A percentile compares a stretch with the other conserved stretches of the same genome.
Conservation (phyloP, 2,797 vertebrate species). For the Mormyrus proboscirostris region DNA sequence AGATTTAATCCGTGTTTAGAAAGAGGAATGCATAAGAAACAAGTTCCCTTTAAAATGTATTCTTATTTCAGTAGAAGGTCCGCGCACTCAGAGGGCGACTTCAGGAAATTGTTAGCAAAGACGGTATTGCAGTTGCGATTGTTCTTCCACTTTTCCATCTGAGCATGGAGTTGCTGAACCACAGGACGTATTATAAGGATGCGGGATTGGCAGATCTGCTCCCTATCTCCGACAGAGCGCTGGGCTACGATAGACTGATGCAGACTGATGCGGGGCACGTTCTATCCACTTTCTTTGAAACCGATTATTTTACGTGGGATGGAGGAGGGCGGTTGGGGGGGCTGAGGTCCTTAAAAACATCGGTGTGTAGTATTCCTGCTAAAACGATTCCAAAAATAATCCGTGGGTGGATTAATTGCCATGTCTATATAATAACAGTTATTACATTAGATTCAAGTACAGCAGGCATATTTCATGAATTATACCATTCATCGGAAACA, state of each 20-base stretch:
- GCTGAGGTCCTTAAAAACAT: background rate
- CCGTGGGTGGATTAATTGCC: background rate
- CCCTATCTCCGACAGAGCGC: background rate
- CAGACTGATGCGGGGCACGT: background rate
- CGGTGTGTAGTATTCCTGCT: background rate
- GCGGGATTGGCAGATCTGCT: background rate
- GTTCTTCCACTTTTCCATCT: conserved; percentile 5
- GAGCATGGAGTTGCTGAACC: background rate
- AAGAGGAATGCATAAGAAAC: background rate
- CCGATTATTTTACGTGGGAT: background rate
- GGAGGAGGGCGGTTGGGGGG: background rate
- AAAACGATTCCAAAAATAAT: background rate
- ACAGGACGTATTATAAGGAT: background rate
- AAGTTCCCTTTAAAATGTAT: background rate
- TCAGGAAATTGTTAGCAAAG: background rate
- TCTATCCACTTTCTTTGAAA: background rate
- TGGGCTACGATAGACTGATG: background rate
- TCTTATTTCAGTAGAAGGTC: background rate
- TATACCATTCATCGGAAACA: background rate
- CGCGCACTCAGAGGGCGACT: background rate
- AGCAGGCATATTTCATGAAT: background rate
- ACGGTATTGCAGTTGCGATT: background rate
- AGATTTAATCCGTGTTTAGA: background rate
- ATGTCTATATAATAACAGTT: background rate
- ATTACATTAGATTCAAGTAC: background rate